Evolutionary conservation across 2,888 invertebrate genomes (phyloP), one percentile per base, ranked within the genome.

Genomic region (Meliscaeva auricollis): DNA sequence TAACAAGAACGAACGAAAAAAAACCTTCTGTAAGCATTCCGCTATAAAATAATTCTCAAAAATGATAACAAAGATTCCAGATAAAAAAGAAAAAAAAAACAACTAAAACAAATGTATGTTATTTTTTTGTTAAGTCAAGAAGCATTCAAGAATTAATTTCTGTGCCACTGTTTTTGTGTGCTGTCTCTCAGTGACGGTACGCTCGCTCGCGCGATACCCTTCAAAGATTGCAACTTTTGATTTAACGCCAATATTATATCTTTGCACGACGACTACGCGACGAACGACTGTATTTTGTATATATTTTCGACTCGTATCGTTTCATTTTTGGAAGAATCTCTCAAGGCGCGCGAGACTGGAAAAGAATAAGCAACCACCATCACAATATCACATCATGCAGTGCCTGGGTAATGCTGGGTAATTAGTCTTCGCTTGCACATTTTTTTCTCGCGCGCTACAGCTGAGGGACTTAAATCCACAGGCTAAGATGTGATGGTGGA

Each of bases 101-200:
- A 38, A 64, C 26, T 15, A 64, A 13, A 30, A 50, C n/a, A 22
- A 78, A 72, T 41, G 11, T 22, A 58, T 44, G 1, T 78, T 54
- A 17, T 54, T 54, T 15, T 52, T 32, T 30, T 48, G 20, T 38
- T 48, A 54, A 76, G 58, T 56, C 60, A 75, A 20, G 62, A 76
- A 54, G 60, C 82, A 83, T 83, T 83, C 69, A 56, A 50, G 78
- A 83, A 78, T 83, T 83, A 83, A 83, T 83, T 83, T 83, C 62
- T 74, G 69, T 83, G 83, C 78, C 83, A 83, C 73, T 68, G 70
- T 69, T 62, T 66, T 17, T 41, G 35, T 30, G 46, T 30, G 68
- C 32, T 44, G 32, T n/a, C n/a, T n/a, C n/a, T n/a, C 20, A 22
- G 3, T 46, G 50, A 38, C 56, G 52, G 58, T 50, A 58, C 30